Percentiles rank a stretch among this genome's conserved stretches.
Conservation (phyloP, 2,888 invertebrate species). For the Arrhopalites spinosus region DNA sequence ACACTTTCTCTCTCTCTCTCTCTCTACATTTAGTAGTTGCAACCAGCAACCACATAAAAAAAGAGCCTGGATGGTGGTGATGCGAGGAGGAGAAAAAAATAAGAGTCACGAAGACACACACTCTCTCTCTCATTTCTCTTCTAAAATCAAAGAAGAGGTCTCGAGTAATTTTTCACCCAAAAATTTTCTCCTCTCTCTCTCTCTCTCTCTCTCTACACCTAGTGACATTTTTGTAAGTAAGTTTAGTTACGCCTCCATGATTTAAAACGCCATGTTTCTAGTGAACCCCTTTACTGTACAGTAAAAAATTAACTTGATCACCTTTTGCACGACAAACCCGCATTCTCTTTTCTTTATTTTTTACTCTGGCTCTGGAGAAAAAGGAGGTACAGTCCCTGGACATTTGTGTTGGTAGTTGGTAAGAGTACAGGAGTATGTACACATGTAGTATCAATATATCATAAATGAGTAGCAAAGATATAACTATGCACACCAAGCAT, state of each 20-base stretch:
- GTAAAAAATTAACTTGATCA: slow-evolving; percentile 38
- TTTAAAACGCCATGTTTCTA: slow-evolving; percentile 3
- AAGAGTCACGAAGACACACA: background rate
- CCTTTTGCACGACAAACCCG: background rate
- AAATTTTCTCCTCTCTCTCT: slow-evolving; percentile 15
- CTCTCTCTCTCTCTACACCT: too few species aligned
- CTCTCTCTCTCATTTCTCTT: too few species aligned
- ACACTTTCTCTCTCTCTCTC: too few species aligned
- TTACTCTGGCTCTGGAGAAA: too few species aligned
- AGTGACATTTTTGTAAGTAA: slow-evolving; percentile 33
- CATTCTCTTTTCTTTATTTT: background rate
- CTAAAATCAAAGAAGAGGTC: slow-evolving; percentile 31
- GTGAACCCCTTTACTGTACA: slow-evolving; percentile 26
- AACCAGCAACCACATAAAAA: background rate
- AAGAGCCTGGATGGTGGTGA: background rate
- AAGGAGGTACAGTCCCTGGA: too few species aligned
- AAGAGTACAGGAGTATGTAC: too few species aligned
- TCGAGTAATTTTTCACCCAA: slow-evolving; percentile 31
- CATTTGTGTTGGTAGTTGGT: too few species aligned
- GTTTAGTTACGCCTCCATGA: slow-evolving; percentile 30
- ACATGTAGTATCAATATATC: too few species aligned
- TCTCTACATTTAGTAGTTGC: too few species aligned
- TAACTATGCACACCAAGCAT: too few species aligned
- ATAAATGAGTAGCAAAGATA: too few species aligned
- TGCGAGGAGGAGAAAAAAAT: background rate